A percentile compares a stretch with the other conserved stretches of the same genome.
Evolutionary conservation across 2,888 invertebrate species (phyloP).

Genomic region (Rhabditoides inermis): DNA sequence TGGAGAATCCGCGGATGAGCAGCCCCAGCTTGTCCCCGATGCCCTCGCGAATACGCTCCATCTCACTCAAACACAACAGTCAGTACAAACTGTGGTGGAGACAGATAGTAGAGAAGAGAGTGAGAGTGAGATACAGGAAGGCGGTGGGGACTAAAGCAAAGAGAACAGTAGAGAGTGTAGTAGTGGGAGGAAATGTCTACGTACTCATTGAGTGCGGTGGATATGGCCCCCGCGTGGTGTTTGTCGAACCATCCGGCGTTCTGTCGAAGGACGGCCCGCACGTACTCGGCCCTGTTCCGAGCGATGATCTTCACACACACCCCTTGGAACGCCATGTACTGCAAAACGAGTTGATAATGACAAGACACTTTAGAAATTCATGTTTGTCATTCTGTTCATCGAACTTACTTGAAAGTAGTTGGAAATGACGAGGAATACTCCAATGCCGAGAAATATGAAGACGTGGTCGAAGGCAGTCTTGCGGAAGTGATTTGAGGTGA

Average conservation of each 20-base stretch:
- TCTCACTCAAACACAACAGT: conserved; percentile 27
- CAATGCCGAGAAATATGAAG: conserved; percentile 42
- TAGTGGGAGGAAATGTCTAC: background rate
- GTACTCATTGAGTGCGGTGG: conserved; percentile 37
- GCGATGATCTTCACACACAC: conserved; percentile 34
- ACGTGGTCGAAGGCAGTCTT: conserved; percentile 33
- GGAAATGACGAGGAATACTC: conserved; percentile 25
- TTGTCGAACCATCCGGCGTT: conserved; percentile 44
- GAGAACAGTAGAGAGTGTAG: too few relatives aligned
- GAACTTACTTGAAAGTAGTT: too few relatives aligned
- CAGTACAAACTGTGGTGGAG: too few relatives aligned
- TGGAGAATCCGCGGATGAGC: conserved; percentile 32
- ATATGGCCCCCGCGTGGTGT: conserved; percentile 35
- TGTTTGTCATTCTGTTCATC: too few relatives aligned
- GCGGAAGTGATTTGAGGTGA: conserved; percentile 24
- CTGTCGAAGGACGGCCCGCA: conserved; percentile 31
- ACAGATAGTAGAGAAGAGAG: too few relatives aligned
- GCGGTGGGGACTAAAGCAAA: too few relatives aligned
- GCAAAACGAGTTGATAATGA: too few relatives aligned
- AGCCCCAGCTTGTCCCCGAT: conserved; percentile 43
- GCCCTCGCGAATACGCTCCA: conserved; percentile 37
- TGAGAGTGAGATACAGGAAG: too few relatives aligned
- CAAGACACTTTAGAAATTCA: too few relatives aligned
- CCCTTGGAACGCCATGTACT: conserved; percentile 39
- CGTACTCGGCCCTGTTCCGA: conserved; percentile 24